phyloP scores from a whole-genome alignment of 2,113 vertebrate genomes.

The Notothenia rossii region DNA sequence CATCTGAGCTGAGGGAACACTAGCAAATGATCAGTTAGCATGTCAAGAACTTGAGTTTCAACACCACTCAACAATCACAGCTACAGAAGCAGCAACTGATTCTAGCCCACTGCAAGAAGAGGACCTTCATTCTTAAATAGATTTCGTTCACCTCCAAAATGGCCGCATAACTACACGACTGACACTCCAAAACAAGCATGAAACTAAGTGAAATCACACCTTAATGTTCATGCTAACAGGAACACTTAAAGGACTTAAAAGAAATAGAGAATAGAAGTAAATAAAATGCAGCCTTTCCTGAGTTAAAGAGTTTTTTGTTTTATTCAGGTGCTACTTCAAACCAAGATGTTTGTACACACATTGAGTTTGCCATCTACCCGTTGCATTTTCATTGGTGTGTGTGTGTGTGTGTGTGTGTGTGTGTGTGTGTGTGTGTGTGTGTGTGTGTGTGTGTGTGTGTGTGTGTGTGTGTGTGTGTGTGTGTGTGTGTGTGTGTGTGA shows the following conservation, averaged over 20 bases:
- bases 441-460: background rate
- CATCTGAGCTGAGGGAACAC: background rate
- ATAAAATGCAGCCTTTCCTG: background rate
- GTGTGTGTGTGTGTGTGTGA: background rate
- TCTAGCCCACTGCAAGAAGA: background rate
- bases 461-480: background rate
- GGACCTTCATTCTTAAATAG: too few species aligned
- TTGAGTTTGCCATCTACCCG: background rate
- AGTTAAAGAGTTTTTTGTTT: background rate
- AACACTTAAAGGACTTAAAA: too few species aligned
- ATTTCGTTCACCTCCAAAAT: too few species aligned
- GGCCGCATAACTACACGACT: too few species aligned
- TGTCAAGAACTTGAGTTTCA: background rate
- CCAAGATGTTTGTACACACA: background rate
- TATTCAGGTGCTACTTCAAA: background rate
- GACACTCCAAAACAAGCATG: too few species aligned
- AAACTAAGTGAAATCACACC: too few species aligned
- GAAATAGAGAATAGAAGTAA: too few species aligned
- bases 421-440: background rate
- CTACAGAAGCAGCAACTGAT: background rate
- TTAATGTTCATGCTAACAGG: too few species aligned
- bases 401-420: background rate
- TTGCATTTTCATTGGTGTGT: background rate
- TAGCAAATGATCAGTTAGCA: background rate
- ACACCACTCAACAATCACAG: background rate